Evolutionary conservation across 1,140 invertebrate species (phyloP).

Genomic region (Heterodera schachtii): DNA sequence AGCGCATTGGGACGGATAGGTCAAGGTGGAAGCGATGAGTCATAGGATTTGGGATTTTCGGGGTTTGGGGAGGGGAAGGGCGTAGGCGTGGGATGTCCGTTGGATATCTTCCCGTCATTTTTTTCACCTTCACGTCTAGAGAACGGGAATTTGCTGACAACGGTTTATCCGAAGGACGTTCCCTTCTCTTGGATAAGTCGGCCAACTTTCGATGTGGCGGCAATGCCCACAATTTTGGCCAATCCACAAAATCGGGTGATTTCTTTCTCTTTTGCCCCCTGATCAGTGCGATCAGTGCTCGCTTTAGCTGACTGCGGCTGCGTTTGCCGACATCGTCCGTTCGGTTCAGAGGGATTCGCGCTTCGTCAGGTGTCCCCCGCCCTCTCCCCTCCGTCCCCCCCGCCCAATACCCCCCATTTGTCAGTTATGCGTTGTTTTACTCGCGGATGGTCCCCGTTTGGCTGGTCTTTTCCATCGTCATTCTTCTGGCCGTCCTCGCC

Average conservation of each 20-base stretch:
- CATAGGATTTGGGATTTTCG: no score
- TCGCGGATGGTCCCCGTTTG: slow-evolving; percentile 50
- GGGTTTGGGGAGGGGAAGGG: no score
- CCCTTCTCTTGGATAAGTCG: slow-evolving; percentile 13
- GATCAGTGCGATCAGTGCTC: background rate
- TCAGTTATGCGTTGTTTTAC: slow-evolving; percentile 46
- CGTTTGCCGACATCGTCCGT: slow-evolving; percentile 1
- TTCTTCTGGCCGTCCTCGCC: slow-evolving; percentile 46
- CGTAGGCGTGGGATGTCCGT: no score
- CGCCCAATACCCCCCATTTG: background rate
- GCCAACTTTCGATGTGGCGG: slow-evolving; percentile 6
- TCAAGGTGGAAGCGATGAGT: no score
- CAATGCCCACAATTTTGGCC: slow-evolving; percentile 21
- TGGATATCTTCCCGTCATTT: no score
- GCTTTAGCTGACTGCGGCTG: slow-evolving; percentile 1
- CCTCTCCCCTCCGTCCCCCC: background rate
- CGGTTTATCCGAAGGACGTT: slow-evolving; percentile 13
- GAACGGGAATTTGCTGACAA: slow-evolving; percentile 24
- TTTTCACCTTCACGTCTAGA: background rate
- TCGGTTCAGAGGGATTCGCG: slow-evolving; percentile 13
- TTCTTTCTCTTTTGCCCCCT: background rate
- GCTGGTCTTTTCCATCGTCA: slow-evolving; percentile 42
- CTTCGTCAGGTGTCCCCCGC: slow-evolving; percentile 21
- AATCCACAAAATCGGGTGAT: slow-evolving; percentile 21
- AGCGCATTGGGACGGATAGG: no score